Evolutionary conservation across 2,797 vertebrate genomes (phyloP).

Genomic region (Tokudaia tokunoshimensis): DNA sequence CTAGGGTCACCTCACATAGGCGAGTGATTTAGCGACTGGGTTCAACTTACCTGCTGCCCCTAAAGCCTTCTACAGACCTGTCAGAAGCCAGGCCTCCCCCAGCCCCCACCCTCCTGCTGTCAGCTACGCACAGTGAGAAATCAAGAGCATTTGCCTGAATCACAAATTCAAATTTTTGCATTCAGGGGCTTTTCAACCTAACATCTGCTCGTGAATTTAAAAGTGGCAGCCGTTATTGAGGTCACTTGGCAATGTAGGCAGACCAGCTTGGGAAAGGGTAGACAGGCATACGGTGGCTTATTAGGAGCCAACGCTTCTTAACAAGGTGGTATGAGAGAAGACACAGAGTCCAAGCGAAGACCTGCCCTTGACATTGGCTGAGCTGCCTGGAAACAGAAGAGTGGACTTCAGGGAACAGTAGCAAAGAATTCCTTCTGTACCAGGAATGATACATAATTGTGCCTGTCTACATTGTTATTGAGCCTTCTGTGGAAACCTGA

Average conservation of each 20-base stretch:
- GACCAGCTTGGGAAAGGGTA: constrained; percentile 70
- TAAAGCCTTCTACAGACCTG: constrained; percentile 31
- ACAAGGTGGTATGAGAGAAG: constrained; percentile 36
- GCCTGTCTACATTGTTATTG: neutral
- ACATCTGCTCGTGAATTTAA: constrained; percentile 79
- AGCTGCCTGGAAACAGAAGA: constrained; percentile 33
- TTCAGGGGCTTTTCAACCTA: constrained; percentile 63
- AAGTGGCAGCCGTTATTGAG: constrained; percentile 57
- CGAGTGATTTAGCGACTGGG: constrained; percentile 42
- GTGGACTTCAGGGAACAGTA: neutral
- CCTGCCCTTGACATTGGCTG: constrained; percentile 27
- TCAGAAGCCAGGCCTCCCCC: neutral
- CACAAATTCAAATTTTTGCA: constrained; percentile 71
- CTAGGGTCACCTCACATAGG: constrained; percentile 54
- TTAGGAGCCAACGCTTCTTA: constrained; percentile 66
- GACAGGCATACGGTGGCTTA: constrained; percentile 61
- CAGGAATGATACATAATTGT: neutral
- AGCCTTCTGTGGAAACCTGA: neutral
- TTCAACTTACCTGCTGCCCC: constrained; percentile 65
- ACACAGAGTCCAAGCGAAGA: constrained; percentile 31
- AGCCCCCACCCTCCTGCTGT: too few relatives aligned
- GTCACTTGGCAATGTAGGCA: constrained; percentile 75
- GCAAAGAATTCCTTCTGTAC: constrained; percentile 50
- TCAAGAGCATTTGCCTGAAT: constrained; percentile 48
- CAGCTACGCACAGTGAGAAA: neutral